phyloP scores from a whole-genome alignment of 2,888 invertebrate species.

The Andrena flavipes region DNA sequence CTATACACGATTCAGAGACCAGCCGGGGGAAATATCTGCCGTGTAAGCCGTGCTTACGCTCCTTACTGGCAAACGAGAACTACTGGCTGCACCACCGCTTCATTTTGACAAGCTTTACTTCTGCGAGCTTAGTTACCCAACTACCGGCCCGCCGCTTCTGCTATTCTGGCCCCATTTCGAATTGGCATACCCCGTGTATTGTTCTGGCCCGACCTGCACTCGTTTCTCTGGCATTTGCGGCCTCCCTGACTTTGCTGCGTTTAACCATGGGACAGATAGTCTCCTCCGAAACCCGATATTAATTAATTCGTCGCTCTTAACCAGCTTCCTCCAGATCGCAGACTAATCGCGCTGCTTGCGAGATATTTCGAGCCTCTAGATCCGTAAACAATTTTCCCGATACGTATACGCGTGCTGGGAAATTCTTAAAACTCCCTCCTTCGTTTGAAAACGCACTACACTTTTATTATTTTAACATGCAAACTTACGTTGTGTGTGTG shows the following conservation, averaged over 20 bases:
- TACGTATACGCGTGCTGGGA: too few species aligned
- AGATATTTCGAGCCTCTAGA: neutral
- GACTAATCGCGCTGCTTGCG: neutral
- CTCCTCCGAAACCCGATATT: neutral
- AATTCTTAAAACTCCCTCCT: too few species aligned
- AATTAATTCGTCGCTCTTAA: neutral
- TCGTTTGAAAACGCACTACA: too few species aligned
- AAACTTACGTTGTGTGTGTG: neutral
- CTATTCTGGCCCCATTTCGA: constrained; percentile 83
- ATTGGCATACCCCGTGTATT: constrained; percentile 81
- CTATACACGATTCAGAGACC: neutral
- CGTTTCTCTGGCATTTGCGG: constrained; percentile 74
- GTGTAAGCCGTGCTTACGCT: constrained; percentile 31
- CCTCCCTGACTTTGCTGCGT: constrained; percentile 23
- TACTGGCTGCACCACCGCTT: constrained; percentile 62
- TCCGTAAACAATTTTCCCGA: too few species aligned
- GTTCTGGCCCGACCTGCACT: constrained; percentile 80
- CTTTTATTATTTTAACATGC: neutral
- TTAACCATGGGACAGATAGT: constrained; percentile 14
- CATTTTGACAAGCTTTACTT: constrained; percentile 80
- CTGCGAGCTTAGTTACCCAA: constrained; percentile 75
- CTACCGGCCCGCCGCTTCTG: constrained; percentile 71
- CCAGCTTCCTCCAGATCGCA: neutral
- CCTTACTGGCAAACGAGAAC: constrained; percentile 61
- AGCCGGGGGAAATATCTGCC: constrained; percentile 14